Evolutionary conservation across 2,888 invertebrate species (phyloP), one percentile per base, ranked within the genome.

Genomic region (Palloptera scutellata): DNA sequence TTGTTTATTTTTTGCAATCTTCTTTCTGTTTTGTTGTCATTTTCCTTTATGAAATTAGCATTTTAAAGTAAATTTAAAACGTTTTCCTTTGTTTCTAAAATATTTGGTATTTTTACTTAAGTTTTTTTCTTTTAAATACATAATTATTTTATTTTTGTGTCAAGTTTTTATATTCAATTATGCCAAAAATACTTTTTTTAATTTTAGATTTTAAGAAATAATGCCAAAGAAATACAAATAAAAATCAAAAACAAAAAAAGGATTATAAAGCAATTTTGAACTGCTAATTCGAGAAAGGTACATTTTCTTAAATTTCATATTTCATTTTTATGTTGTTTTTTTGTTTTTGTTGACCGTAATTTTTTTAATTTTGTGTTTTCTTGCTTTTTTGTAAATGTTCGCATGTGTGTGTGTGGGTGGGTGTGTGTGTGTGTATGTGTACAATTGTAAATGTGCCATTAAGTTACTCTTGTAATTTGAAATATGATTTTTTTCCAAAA

Each of bases 281-380:
- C 83, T 83, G 83, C 83, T 78, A 80, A 79, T 82, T 81, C 79
- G 76, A 72, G 70, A 83, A 81, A 84, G 83, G 83, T 83, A 83
- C 83, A 78, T 75, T 73, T 76, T 41, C 42, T 62, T 43, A 42
- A 45, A 58, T 55, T 70, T 66, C 58, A 58, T 17, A 58, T 67
- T 19, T 66, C 45, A 30, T 6, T 30, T 30, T 30, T 30, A 2
- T 30, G 2, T 30, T 30, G 2, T 30, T 30, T 6, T 30, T 30
- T 30, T 30, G 2, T 30, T 30, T 30, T 30, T 30, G 30, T 30
- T 30, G 30, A 30, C 30, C n/a, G 5, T 48, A 48, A 48, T 13
- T 48, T 4, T 48, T 48, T 48, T 48, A 5, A 15, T 48, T 48
- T 48, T 8, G 48, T 8, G 13, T 8, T 48, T 15, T 48, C 48